phyloP scores from a whole-genome alignment of 2,888 invertebrate genomes.

The Nezara viridula region DNA sequence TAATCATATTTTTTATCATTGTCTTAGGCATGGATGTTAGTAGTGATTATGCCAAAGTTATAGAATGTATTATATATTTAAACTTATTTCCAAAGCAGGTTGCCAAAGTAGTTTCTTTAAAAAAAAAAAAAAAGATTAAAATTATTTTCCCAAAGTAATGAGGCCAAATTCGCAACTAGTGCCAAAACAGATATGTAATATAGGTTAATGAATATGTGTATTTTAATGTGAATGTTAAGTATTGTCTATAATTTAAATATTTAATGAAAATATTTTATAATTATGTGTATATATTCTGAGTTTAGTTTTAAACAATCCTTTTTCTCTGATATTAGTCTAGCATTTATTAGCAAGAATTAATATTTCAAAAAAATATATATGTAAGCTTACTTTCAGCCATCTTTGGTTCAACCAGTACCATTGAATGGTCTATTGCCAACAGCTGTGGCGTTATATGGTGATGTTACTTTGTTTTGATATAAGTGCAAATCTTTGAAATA shows the following conservation, averaged over 20 bases:
- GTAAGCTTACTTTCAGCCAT: no score
- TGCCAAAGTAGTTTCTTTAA: conserved; percentile 24
- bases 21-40: not conserved
- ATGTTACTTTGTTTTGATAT: not conserved
- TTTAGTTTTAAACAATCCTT: not conserved
- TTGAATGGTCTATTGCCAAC: not conserved
- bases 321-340: not conserved
- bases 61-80: not conserved
- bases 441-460: not conserved
- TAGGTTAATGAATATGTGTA: conserved; percentile 32
- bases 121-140: not conserved
- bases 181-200: conserved; percentile 10
- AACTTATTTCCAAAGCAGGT: conserved; percentile 35
- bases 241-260: not conserved
- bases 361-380: not conserved
- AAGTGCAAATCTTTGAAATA: not conserved
- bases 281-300: not conserved
- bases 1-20: conserved; percentile 15
- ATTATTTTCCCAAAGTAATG: not conserved
- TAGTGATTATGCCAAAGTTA: conserved; percentile 8
- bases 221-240: not conserved
- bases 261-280: not conserved
- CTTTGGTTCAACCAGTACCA: not conserved
- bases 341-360: not conserved
- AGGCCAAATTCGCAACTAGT: conserved; percentile 32